phyloP scores from a whole-genome alignment of 2,797 vertebrate genomes.

The Melopsittacus undulatus region DNA sequence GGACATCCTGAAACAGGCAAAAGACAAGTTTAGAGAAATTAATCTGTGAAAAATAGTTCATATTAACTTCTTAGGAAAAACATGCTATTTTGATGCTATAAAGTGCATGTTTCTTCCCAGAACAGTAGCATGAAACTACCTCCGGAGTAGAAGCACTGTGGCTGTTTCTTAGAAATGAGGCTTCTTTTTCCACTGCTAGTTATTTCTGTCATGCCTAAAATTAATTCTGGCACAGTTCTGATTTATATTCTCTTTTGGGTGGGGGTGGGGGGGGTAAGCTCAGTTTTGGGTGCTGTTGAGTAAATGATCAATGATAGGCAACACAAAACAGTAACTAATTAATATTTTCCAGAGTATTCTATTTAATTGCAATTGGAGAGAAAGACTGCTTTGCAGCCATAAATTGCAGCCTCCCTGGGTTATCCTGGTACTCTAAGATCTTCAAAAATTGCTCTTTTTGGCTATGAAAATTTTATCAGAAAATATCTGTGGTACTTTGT shows the following conservation, averaged over 20 bases:
- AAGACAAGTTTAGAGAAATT: background rate
- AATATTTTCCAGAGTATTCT: background rate
- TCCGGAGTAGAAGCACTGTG: background rate
- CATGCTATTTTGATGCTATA: background rate
- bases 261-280: fast-evolving
- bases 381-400: background rate
- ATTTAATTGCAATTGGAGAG: background rate
- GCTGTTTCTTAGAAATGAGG: background rate
- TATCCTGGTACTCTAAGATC: background rate
- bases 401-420: background rate
- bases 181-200: background rate
- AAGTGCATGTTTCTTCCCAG: background rate
- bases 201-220: background rate
- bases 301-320: background rate
- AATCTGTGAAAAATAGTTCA: background rate
- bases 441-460: background rate
- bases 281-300: background rate
- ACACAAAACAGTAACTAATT: background rate
- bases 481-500: background rate
- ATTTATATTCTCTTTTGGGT: background rate
- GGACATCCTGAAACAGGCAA: background rate
- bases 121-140: background rate
- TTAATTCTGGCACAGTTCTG: background rate
- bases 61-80: background rate
- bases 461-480: background rate